phyloP scores from a whole-genome alignment of 1,140 invertebrate species.

The Papilio machaon region DNA sequence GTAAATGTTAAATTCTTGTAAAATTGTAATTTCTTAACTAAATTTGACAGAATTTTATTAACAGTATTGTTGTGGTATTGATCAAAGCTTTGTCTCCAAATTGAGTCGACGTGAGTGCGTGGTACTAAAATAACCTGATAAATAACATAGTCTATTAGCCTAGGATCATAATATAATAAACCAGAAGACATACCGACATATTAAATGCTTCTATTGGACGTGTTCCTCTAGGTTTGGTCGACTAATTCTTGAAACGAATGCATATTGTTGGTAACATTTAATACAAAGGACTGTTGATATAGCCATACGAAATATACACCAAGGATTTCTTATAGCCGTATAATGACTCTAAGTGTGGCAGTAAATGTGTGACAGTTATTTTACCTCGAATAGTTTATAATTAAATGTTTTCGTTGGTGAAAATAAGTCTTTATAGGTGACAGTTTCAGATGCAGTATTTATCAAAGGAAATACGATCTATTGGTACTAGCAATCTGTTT shows the following conservation, averaged over 20 bases:
- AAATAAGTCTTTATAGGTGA: not conserved
- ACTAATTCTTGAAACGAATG: too few relatives aligned
- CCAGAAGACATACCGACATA: too few relatives aligned
- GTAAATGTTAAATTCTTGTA: conserved; percentile 93
- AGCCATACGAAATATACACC: too few relatives aligned
- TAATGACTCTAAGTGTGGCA: too few relatives aligned
- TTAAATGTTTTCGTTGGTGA: not conserved
- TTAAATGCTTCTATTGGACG: too few relatives aligned
- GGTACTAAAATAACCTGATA: conserved; percentile 69
- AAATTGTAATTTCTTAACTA: conserved; percentile 90
- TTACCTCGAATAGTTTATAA: too few relatives aligned
- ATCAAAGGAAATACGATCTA: not conserved
- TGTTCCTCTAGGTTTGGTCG: too few relatives aligned
- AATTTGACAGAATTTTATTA: conserved; percentile 81
- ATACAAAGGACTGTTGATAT: too few relatives aligned
- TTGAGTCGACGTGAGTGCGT: conserved; percentile 58
- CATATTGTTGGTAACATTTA: too few relatives aligned
- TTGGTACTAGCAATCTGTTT: not conserved
- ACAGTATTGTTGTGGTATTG: conserved; percentile 60
- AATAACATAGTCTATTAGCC: conserved; percentile 34
- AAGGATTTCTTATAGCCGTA: too few relatives aligned
- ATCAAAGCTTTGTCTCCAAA: conserved; percentile 68
- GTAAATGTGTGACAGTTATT: too few relatives aligned
- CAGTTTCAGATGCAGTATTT: not conserved
- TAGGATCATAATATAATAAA: not conserved